phyloP scores from a whole-genome alignment of 2,113 vertebrate species.

The Clarias gariepinus region DNA sequence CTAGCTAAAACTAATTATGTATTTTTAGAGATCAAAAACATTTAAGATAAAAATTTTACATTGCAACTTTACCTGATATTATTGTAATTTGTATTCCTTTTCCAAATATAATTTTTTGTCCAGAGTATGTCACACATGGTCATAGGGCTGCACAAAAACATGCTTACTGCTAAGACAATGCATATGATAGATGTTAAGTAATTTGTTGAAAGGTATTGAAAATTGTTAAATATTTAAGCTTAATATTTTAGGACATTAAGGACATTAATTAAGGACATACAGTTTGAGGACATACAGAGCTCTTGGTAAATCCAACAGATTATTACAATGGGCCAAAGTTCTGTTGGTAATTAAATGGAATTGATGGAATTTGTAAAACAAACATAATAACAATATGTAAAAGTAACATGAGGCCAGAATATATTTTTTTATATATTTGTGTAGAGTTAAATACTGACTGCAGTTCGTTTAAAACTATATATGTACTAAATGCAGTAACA shows the following conservation, averaged over 20 bases:
- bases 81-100: conserved; percentile 43
- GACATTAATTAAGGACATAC: too few relatives aligned
- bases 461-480: not conserved
- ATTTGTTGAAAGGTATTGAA: not conserved
- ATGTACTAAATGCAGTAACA: not conserved
- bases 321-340: not conserved
- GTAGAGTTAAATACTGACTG: not conserved
- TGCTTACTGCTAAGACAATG: not conserved
- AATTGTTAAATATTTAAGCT: not conserved
- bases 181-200: not conserved
- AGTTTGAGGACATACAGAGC: not conserved
- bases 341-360: too few relatives aligned
- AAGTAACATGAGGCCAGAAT: too few relatives aligned
- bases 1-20: not conserved
- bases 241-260: too few relatives aligned
- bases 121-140: conserved; percentile 44
- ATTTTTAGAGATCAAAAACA: not conserved
- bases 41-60: not conserved
- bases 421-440: too few relatives aligned
- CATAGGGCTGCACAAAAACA: not conserved
- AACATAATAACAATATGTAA: too few relatives aligned
- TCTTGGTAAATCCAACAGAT: not conserved
- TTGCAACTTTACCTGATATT: conserved; percentile 5
- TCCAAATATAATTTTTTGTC: conserved; percentile 48
- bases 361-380: too few relatives aligned